Conservation (phyloP, 2,113 vertebrate genomes). For the Seriola rivoliana region DNA sequence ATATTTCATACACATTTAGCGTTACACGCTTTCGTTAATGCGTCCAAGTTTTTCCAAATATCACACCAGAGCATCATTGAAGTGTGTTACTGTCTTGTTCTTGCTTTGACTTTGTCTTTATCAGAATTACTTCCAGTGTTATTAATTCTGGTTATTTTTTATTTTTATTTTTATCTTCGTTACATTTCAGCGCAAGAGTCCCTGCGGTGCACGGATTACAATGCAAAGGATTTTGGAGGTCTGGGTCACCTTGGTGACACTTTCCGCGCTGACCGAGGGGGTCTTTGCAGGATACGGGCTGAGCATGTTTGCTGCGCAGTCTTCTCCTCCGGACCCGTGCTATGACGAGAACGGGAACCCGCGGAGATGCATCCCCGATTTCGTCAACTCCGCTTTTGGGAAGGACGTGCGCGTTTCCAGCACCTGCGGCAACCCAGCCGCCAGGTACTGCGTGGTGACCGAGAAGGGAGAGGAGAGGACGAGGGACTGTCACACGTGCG, state of each 20-base stretch:
- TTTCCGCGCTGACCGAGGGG: slow-evolving; percentile 86
- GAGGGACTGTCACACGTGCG: slow-evolving; percentile 95
- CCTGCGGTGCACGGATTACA: slow-evolving; percentile 75
- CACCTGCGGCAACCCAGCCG: slow-evolving; percentile 92
- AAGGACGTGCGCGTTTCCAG: slow-evolving; percentile 97
- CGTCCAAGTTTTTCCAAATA: slow-evolving; percentile 1
- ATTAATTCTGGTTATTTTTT: background rate
- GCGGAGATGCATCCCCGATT: slow-evolving; percentile 98
- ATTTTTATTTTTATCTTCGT: slow-evolving; percentile 17
- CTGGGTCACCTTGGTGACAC: slow-evolving; percentile 88
- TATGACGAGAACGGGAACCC: slow-evolving; percentile 96
- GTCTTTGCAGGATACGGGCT: slow-evolving; percentile 88
- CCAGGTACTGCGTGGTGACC: slow-evolving; percentile 94
- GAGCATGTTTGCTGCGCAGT: slow-evolving; percentile 95
- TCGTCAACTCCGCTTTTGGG: slow-evolving; percentile 98
- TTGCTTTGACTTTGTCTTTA: background rate
- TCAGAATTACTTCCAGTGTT: background rate
- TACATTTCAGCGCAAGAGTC: slow-evolving; percentile 64
- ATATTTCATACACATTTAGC: slow-evolving; percentile 55
- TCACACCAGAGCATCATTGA: slow-evolving; percentile 18
- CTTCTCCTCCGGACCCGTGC: slow-evolving; percentile 95
- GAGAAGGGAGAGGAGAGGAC: slow-evolving; percentile 93
- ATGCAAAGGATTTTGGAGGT: slow-evolving; percentile 86
- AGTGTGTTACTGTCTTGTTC: background rate
- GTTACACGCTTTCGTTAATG: slow-evolving; percentile 11